phyloP scores from a whole-genome alignment of 2,888 invertebrate genomes.

The Drosophila longiperda region DNA sequence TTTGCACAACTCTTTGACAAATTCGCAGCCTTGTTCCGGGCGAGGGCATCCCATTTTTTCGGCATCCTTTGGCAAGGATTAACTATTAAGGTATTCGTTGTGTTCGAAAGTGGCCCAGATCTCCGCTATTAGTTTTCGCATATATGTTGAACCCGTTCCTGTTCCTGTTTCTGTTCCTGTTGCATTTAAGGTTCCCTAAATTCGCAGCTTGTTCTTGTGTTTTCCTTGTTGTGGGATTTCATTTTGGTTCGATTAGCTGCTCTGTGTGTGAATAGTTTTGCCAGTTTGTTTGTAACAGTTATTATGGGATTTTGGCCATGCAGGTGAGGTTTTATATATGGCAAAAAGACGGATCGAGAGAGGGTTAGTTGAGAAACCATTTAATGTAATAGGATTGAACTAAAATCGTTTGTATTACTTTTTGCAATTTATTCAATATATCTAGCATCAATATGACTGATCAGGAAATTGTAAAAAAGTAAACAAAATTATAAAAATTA shows the following conservation, averaged over 20 bases:
- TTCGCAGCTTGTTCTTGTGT: conserved; percentile 38
- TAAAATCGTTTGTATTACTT: neutral
- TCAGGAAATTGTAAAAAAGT: neutral
- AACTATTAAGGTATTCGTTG: conserved; percentile 67
- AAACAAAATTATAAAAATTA: neutral
- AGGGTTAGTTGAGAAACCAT: neutral
- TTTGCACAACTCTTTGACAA: conserved; percentile 77
- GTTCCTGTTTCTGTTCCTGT: neutral
- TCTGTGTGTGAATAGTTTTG: conserved; percentile 37
- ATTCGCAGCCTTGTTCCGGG: conserved; percentile 71
- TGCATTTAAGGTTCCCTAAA: neutral
- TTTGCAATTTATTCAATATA: neutral
- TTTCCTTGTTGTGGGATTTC: conserved; percentile 40
- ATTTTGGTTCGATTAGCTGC: conserved; percentile 44
- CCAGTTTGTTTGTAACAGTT: conserved; percentile 49
- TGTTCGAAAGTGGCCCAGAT: conserved; percentile 65
- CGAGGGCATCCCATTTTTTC: conserved; percentile 34
- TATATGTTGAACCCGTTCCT: neutral
- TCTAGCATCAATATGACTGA: neutral
- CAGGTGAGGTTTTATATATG: conserved; percentile 3
- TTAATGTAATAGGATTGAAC: conserved; percentile 1
- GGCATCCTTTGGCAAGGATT: conserved; percentile 65
- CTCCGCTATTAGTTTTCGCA: conserved; percentile 17
- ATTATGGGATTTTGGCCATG: conserved; percentile 52
- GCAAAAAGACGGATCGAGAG: neutral